phyloP scores from a whole-genome alignment of 2,797 vertebrate genomes.

The Pteronotus mesoamericanus region DNA sequence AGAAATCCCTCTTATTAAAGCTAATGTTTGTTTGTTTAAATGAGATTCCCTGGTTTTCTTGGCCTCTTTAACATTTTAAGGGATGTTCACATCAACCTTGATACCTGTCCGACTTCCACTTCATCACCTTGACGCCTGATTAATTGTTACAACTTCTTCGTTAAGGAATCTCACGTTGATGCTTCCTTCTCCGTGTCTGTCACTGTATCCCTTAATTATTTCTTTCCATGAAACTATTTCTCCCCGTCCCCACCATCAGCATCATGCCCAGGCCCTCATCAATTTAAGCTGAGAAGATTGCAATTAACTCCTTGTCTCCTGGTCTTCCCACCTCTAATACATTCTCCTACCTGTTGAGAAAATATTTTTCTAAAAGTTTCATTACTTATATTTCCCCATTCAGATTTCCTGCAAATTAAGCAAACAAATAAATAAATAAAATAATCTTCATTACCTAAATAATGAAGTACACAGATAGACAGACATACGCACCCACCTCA shows the following conservation, averaged over 20 bases:
- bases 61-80: background rate
- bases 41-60: background rate
- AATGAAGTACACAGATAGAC: background rate
- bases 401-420: background rate
- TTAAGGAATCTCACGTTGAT: background rate
- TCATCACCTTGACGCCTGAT: background rate
- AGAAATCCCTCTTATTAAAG: constrained; percentile 50
- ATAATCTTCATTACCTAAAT: background rate
- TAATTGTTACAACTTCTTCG: background rate
- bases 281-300: background rate
- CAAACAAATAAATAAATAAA: background rate
- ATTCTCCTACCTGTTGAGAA: background rate
- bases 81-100: background rate
- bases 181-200: background rate
- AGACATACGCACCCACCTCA: background rate
- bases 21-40: constrained; percentile 13
- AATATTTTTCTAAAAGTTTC: constrained; percentile 11
- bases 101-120: constrained; percentile 1
- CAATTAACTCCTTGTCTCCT: background rate
- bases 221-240: background rate
- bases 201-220: background rate
- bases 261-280: background rate
- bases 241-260: background rate
- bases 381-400: background rate
- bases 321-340: background rate